These are phyloP conservation scores for Rhopalosiphum nymphaeae DNA, from an alignment of 2,888 invertebrate genomes.

Conservation along the genomic window DNA sequence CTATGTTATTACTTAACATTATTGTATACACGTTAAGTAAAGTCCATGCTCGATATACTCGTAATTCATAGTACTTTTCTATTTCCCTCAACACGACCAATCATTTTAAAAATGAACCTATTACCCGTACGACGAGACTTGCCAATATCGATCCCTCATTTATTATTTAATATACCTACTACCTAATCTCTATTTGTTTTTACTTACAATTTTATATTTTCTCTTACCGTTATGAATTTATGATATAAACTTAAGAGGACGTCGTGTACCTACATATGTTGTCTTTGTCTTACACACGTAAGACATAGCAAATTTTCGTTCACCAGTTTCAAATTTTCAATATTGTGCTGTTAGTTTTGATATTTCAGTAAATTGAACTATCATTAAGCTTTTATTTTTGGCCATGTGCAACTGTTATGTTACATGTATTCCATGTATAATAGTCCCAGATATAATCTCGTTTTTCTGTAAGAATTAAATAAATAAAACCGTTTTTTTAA, in stretches of 20 bases:
- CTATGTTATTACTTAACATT: not conserved
- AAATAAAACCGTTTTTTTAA: no score
- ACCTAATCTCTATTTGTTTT: not conserved
- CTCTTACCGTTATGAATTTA: not conserved
- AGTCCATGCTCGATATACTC: not conserved
- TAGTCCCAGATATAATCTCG: no score
- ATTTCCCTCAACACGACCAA: not conserved
- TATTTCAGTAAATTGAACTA: no score
- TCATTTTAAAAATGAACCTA: not conserved
- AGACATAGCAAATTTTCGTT: no score
- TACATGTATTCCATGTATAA: no score
- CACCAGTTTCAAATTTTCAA: no score
- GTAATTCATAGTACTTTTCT: not conserved
- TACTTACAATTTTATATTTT: not conserved
- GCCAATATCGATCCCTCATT: not conserved
- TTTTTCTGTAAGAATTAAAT: no score
- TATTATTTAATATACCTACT: not conserved
- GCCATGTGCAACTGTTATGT: not conserved
- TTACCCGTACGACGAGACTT: not conserved
- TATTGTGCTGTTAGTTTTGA: no score
- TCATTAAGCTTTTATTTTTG: not conserved
- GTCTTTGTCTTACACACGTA: no score
- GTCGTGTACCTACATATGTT: no score
- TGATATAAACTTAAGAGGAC: not conserved
- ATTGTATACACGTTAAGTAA: not conserved